These are phyloP conservation scores for Hippocampus guttulatus DNA, from an alignment of 2,113 vertebrate genomes.

Conservation along the genomic window DNA sequence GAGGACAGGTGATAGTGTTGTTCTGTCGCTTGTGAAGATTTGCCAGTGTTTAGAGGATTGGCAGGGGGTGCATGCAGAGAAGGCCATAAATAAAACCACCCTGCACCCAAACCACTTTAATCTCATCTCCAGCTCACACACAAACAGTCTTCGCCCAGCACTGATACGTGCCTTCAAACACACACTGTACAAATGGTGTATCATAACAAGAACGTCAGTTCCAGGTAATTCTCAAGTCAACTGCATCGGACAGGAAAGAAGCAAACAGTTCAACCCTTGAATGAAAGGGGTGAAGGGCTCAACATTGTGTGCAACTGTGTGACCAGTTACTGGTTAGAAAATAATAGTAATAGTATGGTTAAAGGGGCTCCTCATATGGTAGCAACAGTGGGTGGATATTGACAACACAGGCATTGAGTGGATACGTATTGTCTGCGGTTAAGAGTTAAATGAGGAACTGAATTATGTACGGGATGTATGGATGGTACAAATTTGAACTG, in stretches of 20 bases:
- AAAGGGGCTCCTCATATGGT: neutral
- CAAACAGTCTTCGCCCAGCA: neutral
- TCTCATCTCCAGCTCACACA: conserved; percentile 18
- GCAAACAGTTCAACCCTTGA: neutral
- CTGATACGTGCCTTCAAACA: neutral
- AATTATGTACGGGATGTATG: neutral
- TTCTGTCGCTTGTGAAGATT: conserved; percentile 9
- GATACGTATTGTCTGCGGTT: neutral
- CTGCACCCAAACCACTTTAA: conserved; percentile 35
- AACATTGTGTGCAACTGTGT: neutral
- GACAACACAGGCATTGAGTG: too few species aligned
- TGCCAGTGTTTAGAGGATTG: conserved; percentile 49
- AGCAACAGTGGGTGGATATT: neutral
- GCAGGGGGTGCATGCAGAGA: conserved; percentile 38
- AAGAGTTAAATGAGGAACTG: neutral
- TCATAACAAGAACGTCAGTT: neutral
- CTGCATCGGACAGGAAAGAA: neutral
- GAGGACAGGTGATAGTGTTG: neutral
- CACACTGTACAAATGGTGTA: neutral
- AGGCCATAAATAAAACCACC: conserved; percentile 43
- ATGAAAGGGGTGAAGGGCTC: neutral
- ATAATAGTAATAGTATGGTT: neutral
- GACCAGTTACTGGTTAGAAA: neutral
- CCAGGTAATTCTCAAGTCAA: neutral
- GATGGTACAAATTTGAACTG: neutral